Evolutionary conservation across 2,888 invertebrate species (phyloP).

Genomic region (Tuberolachnus salignus): DNA sequence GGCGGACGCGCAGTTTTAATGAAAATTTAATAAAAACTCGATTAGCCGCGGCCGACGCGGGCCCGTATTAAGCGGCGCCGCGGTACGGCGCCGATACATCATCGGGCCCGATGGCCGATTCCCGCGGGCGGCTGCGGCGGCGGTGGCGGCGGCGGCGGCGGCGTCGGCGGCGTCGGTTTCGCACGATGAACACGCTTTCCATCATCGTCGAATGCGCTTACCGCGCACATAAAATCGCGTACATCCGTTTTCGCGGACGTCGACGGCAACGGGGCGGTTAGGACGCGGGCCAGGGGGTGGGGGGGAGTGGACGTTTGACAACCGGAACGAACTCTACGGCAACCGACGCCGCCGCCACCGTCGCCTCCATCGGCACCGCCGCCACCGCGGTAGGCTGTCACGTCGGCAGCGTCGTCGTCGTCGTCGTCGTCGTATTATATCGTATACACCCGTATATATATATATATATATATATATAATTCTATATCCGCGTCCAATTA

Average conservation of each 20-base stretch:
- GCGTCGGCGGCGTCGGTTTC: background rate
- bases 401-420: slow-evolving; percentile 35
- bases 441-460: background rate
- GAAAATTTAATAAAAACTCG: slow-evolving; percentile 2
- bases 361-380: too few species aligned
- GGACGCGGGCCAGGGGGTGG: background rate
- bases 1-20: background rate
- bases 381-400: slow-evolving; percentile 11
- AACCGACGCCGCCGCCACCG: background rate
- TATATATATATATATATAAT: too few species aligned
- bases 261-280: background rate
- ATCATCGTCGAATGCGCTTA: slow-evolving; percentile 40
- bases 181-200: slow-evolving; percentile 40
- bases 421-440: background rate
- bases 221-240: background rate
- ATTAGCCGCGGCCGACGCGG: background rate
- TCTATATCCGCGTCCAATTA: slow-evolving; percentile 34
- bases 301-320: background rate
- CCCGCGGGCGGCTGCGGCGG: too few species aligned
- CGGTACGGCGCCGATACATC: background rate
- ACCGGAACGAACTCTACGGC: slow-evolving; percentile 25
- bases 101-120: background rate
- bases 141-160: too few species aligned
- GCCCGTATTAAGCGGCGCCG: too few species aligned
- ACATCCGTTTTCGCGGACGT: slow-evolving; percentile 12